Percentiles rank a stretch among this genome's conserved stretches.
phyloP scores from a whole-genome alignment of 1,140 invertebrate species.

The Mamestra configurata region DNA sequence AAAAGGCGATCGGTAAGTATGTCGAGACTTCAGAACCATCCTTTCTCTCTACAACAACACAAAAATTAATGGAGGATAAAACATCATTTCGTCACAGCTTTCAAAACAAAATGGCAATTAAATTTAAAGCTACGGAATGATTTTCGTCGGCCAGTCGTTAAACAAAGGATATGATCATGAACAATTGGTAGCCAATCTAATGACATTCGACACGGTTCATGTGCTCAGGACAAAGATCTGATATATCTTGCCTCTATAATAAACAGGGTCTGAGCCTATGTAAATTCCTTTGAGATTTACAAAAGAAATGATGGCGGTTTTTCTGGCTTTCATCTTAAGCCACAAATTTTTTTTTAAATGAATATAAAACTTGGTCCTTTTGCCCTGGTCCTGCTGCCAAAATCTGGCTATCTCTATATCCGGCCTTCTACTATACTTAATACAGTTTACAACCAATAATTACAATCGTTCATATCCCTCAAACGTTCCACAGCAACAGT shows the following conservation, averaged over 20 bases:
- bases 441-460: too few relatives aligned
- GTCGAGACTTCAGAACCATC: too few relatives aligned
- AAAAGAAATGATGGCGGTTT: too few relatives aligned
- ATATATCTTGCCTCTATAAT: conserved; percentile 34
- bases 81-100: conserved; percentile 29
- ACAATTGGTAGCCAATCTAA: conserved; percentile 52
- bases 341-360: too few relatives aligned
- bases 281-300: too few relatives aligned
- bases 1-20: too few relatives aligned
- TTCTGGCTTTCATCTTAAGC: too few relatives aligned
- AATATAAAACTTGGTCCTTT: too few relatives aligned
- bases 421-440: too few relatives aligned
- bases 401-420: too few relatives aligned
- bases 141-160: conserved; percentile 25
- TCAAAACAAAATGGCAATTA: conserved; percentile 34
- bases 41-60: neutral
- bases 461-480: too few relatives aligned
- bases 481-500: neutral
- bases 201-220: conserved; percentile 62
- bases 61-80: conserved; percentile 13
- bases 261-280: conserved; percentile 11
- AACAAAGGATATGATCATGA: conserved; percentile 43
- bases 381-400: too few relatives aligned
- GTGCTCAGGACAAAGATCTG: conserved; percentile 63
- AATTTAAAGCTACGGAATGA: conserved; percentile 22